These are phyloP conservation scores for Melanerpes formicivorus DNA, from an alignment of 2,113 vertebrate genomes.

Conservation along the genomic window DNA sequence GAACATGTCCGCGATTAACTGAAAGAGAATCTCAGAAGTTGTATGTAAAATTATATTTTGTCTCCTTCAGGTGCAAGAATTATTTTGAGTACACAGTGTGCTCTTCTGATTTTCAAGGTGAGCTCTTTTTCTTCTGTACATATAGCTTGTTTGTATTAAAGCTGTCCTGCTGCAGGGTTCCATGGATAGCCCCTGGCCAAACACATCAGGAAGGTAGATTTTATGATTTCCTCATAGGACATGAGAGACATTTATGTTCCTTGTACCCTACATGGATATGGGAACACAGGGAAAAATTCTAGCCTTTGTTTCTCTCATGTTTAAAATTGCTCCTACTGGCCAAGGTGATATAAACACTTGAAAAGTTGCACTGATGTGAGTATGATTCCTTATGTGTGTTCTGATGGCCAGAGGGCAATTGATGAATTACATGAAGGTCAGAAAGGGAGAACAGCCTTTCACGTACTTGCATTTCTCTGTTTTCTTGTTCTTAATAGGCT, in stretches of 20 bases:
- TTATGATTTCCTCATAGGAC: not conserved
- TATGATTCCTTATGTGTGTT: not conserved
- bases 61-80: not conserved
- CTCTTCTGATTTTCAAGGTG: not conserved
- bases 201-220: not conserved
- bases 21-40: not conserved
- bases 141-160: not conserved
- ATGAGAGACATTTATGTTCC: not conserved
- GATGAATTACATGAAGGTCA: not conserved
- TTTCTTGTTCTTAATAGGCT: not conserved
- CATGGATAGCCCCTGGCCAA: not conserved
- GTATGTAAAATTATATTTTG: fast-evolving
- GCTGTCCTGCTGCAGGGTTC: not conserved
- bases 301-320: not conserved
- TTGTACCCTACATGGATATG: not conserved
- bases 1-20: not conserved
- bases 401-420: not conserved
- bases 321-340: not conserved
- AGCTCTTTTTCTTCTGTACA: not conserved
- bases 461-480: not conserved
- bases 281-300: not conserved
- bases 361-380: not conserved
- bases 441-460: not conserved
- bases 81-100: not conserved
- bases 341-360: not conserved